phyloP scores from a whole-genome alignment of 1,140 invertebrate genomes.

The Thaumatotibia leucotreta region DNA sequence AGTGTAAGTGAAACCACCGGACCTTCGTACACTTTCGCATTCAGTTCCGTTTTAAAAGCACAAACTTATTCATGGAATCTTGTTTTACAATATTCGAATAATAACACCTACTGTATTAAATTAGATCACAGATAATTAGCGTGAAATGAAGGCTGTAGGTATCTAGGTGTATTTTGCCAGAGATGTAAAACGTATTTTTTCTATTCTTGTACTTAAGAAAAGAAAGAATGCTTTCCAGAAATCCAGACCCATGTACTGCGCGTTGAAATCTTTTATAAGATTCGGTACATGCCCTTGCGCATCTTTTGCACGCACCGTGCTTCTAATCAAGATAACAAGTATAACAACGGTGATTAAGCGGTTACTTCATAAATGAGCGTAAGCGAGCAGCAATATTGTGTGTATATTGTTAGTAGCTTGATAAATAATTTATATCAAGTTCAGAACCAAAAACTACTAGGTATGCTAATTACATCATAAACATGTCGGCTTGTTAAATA shows the following conservation, averaged over 20 bases:
- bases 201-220: no score
- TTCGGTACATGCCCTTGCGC: neutral
- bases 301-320: neutral
- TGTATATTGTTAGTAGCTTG: neutral
- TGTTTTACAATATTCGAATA: neutral
- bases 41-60: constrained; percentile 23
- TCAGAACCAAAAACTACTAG: no score
- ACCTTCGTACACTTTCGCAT: constrained; percentile 47
- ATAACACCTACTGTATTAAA: no score
- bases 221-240: no score
- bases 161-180: no score
- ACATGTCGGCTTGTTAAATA: no score
- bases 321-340: neutral
- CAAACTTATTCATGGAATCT: neutral
- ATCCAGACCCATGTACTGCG: no score
- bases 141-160: no score
- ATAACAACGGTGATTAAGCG: no score
- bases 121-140: no score
- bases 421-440: neutral
- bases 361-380: neutral
- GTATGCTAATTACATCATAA: no score
- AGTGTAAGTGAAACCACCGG: constrained; percentile 52
- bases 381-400: neutral
- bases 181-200: no score
- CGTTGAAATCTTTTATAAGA: constrained; percentile 18